Base-by-base conservation (phyloP, 2,888 invertebrate genomes). In the Ischnura elegans region DNA sequence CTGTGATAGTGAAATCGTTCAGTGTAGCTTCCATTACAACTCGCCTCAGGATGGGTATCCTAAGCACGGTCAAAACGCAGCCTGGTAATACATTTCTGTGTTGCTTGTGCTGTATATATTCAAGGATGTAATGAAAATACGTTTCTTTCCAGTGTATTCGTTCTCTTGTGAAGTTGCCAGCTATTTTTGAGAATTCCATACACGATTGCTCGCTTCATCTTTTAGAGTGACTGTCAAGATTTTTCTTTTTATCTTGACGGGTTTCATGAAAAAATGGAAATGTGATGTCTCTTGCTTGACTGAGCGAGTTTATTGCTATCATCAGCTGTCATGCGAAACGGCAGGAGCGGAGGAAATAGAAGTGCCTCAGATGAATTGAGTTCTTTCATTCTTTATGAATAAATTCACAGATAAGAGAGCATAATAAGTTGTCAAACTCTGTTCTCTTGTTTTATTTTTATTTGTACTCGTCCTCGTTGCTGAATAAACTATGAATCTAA, bases 261-360 rank as follows among this genome's bases (percentile, higher is more conserved):
- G 66, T 76, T n/a, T 76, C 36, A 36, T 76, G 13, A 76, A 76
- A 76, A 76, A 5, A 76, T 76, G 76, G 76, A 76, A 76, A 76
- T 76, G 8, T 6, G 2, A 25, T 61, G 10, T 13, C 36, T 3
- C 76, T 1, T 13, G 29, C 13, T n/a, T 2, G 76, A 13, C 76
- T 76, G 76, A 36, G 36, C 16, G 76, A 13, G 66, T 16, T 36
- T 16, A 76, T 76, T 36, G 1, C 76, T 13, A 36, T 76, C 29
- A 36, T 76, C 76, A 76, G 76, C 76, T 76, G 76, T 76, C 76
- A 36, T 36, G 2, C 36, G 36, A 36, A 76, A 10, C 76, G 36
- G 36, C 13, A 13, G 76, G 10, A 2, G 25, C 36, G 36, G 16
- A 16, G 29, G 10, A 13, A 76, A 76, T 29, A 36, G 29, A 5